Percentiles rank a stretch among this genome's conserved stretches.
These are phyloP conservation scores for Montipora efflorescens DNA, from an alignment of 64 coral and sea anemone genomes.

Conservation along the genomic window DNA sequence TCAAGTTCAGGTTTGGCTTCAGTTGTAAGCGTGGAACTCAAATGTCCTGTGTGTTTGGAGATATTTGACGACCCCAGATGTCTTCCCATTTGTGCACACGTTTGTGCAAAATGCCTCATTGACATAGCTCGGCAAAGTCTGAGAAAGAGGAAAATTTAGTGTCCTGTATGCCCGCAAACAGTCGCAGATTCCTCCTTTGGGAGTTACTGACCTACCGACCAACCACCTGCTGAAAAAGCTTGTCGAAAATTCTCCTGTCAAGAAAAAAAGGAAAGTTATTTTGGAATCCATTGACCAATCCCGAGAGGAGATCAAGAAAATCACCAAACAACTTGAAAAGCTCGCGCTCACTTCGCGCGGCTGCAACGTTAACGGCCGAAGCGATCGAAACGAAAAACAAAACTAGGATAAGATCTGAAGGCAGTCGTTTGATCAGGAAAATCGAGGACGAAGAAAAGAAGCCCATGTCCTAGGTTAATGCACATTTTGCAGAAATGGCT, in stretches of 20 bases:
- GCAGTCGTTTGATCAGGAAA: not conserved
- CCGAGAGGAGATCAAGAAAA: not conserved
- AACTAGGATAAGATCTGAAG: slow-evolving; percentile 12
- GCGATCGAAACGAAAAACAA: not conserved
- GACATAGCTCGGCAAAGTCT: slow-evolving; percentile 10
- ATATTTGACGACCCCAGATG: slow-evolving; percentile 58
- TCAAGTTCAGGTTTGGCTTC: too few species aligned
- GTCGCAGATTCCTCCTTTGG: slow-evolving; percentile 35
- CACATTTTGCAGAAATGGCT: not conserved
- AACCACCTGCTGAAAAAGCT: slow-evolving; percentile 61
- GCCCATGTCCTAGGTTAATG: not conserved
- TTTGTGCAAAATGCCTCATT: slow-evolving; percentile 56
- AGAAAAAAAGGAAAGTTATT: slow-evolving; percentile 39
- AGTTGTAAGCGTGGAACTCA: too few species aligned
- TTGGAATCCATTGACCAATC: not conserved
- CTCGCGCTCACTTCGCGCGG: not conserved
- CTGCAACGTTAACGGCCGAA: not conserved
- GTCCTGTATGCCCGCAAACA: slow-evolving; percentile 59
- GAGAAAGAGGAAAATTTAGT: slow-evolving; percentile 9
- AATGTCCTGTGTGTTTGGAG: slow-evolving; percentile 70
- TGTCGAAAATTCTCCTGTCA: slow-evolving; percentile 30
- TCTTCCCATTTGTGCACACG: slow-evolving; percentile 70
- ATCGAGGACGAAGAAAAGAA: slow-evolving; percentile 7
- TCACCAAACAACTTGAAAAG: not conserved
- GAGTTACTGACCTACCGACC: slow-evolving; percentile 52